Conservation (phyloP, 2,888 invertebrate species). For the Epistrophella euchroma region DNA sequence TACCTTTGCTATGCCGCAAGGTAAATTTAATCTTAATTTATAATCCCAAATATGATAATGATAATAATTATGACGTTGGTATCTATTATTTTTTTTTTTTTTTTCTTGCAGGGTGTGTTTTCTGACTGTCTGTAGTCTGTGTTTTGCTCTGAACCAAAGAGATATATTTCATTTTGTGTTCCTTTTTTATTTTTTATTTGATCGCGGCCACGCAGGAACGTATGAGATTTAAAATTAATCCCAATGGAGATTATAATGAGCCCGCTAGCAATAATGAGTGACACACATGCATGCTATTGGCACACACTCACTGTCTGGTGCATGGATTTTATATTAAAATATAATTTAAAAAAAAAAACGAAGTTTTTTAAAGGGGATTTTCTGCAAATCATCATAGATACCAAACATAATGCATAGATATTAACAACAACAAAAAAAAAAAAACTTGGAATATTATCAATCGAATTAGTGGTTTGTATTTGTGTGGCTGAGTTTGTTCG, state of each 20-base stretch:
- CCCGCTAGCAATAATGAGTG: conserved; percentile 61
- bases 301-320: conserved; percentile 26
- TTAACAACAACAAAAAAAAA: not conserved
- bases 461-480: conserved; percentile 23
- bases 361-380: conserved; percentile 53
- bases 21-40: conserved; percentile 70
- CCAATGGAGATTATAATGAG: conserved; percentile 70
- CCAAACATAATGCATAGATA: too few species aligned
- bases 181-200: conserved; percentile 45
- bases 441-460: conserved; percentile 23
- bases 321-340: conserved; percentile 56
- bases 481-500: conserved; percentile 43
- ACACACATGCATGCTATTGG: conserved; percentile 62
- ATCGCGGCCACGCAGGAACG: conserved; percentile 67
- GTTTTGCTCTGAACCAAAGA: not conserved
- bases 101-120: not conserved
- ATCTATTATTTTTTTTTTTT: conserved; percentile 9
- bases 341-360: not conserved
- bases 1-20: conserved; percentile 19
- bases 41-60: conserved; percentile 71
- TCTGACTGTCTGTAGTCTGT: not conserved
- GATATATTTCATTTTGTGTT: not conserved
- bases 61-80: conserved; percentile 66
- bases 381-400: conserved; percentile 52
- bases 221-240: conserved; percentile 72